Evolutionary conservation across 2,113 vertebrate species (phyloP).

Genomic region (Gyps fulvus): DNA sequence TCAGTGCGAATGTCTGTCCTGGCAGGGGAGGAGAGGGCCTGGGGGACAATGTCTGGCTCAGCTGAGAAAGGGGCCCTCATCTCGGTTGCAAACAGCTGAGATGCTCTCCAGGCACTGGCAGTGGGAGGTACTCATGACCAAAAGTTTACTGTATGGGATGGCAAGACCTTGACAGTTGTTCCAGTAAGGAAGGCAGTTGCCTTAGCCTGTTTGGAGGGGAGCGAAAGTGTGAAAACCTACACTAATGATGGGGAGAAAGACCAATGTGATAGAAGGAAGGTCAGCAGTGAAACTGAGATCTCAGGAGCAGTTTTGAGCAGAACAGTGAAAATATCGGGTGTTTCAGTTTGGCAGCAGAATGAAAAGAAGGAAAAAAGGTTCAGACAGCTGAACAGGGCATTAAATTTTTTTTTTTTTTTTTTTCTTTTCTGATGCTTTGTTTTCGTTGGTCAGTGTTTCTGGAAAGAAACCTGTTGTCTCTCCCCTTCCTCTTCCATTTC

Average conservation of each 20-base stretch:
- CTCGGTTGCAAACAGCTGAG: background rate
- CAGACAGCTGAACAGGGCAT: background rate
- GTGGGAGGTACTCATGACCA: background rate
- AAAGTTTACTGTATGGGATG: background rate
- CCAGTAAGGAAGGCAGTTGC: rapidly evolving
- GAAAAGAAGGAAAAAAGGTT: background rate
- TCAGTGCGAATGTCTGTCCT: background rate
- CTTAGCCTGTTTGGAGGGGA: background rate
- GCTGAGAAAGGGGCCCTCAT: background rate
- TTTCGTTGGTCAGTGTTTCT: background rate
- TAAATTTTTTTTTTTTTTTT: background rate
- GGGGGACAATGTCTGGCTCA: background rate
- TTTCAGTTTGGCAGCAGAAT: background rate
- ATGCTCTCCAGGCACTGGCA: background rate
- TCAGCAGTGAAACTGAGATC: background rate
- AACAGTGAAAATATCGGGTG: background rate
- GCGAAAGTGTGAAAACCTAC: background rate
- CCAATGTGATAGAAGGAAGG: background rate
- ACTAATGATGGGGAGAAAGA: background rate
- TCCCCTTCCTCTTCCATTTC: background rate
- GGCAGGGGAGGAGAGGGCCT: background rate
- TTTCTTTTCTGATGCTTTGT: background rate
- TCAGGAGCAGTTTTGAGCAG: background rate
- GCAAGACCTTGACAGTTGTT: background rate
- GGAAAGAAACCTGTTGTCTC: background rate